phyloP scores from a whole-genome alignment of 2,113 vertebrate genomes.

The Phalacrocorax aristotelis region DNA sequence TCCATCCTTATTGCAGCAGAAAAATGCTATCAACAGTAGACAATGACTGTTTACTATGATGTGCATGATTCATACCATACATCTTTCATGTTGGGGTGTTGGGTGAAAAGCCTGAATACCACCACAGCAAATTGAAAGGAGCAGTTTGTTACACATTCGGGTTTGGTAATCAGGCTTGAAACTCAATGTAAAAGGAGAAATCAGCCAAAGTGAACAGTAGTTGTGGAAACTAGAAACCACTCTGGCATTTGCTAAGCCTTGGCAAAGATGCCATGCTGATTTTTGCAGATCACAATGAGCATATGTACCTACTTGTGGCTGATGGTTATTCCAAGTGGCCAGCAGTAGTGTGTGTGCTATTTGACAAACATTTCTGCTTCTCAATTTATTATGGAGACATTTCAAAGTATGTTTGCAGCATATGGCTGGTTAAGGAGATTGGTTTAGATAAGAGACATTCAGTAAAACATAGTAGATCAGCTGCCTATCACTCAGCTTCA shows the following conservation, averaged over 20 bases:
- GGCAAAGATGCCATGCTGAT: constrained; percentile 13
- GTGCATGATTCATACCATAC: constrained; percentile 48
- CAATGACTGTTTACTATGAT: constrained; percentile 42
- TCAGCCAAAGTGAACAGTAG: background rate
- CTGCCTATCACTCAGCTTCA: constrained; percentile 43
- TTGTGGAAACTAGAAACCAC: background rate
- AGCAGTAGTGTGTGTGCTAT: constrained; percentile 7
- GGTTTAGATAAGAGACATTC: background rate
- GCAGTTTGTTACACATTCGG: background rate
- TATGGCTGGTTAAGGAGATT: constrained; percentile 49
- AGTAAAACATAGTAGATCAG: constrained; percentile 21
- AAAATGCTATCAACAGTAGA: constrained; percentile 35
- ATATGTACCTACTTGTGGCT: constrained; percentile 45
- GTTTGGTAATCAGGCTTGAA: background rate
- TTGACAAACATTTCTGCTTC: constrained; percentile 52
- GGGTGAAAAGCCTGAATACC: constrained; percentile 21
- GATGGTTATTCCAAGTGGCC: constrained; percentile 56
- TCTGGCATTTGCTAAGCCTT: constrained; percentile 5
- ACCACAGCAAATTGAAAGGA: constrained; percentile 32
- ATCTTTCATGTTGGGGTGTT: constrained; percentile 36
- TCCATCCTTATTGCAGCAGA: constrained; percentile 41
- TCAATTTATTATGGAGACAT: constrained; percentile 9
- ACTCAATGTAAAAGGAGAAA: background rate
- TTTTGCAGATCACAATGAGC: constrained; percentile 41
- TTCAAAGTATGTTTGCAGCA: constrained; percentile 48